phyloP scores from a whole-genome alignment of 2,113 vertebrate genomes.

The Crotalus tigris region DNA sequence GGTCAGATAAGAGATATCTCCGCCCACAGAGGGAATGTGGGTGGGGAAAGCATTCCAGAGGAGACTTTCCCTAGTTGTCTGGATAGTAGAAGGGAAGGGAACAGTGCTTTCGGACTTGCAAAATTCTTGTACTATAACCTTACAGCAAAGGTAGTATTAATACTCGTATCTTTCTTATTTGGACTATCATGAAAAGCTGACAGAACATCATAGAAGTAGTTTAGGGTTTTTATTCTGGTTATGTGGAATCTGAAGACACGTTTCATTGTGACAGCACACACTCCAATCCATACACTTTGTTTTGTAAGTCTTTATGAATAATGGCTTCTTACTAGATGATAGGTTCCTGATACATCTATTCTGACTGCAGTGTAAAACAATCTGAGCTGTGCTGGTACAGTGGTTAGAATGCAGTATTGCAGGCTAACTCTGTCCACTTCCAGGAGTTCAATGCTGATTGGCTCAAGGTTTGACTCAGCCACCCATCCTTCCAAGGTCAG shows the following conservation, averaged over 20 bases:
- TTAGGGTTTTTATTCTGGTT: too few species aligned
- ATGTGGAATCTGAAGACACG: not conserved
- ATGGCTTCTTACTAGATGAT: not conserved
- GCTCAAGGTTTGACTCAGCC: not conserved
- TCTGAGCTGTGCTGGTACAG: not conserved
- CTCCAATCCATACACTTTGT: not conserved
- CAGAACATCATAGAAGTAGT: not conserved
- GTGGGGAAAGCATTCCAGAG: not conserved
- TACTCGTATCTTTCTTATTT: not conserved
- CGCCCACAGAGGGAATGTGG: not conserved
- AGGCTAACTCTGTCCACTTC: not conserved
- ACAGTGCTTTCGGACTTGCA: not conserved
- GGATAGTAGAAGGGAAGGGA: not conserved
- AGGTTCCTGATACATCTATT: not conserved
- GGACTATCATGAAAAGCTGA: not conserved
- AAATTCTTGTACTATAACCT: not conserved
- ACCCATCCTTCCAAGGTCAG: not conserved
- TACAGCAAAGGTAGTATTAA: not conserved
- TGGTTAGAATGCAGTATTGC: not conserved
- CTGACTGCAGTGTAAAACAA: conserved; percentile 20
- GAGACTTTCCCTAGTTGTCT: not conserved
- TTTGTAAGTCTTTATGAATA: not conserved
- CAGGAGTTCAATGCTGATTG: not conserved
- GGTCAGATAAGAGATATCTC: not conserved
- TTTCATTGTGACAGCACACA: not conserved